Evolutionary conservation across 2,113 vertebrate genomes (phyloP).

Genomic region (Vulpes lagopus): DNA sequence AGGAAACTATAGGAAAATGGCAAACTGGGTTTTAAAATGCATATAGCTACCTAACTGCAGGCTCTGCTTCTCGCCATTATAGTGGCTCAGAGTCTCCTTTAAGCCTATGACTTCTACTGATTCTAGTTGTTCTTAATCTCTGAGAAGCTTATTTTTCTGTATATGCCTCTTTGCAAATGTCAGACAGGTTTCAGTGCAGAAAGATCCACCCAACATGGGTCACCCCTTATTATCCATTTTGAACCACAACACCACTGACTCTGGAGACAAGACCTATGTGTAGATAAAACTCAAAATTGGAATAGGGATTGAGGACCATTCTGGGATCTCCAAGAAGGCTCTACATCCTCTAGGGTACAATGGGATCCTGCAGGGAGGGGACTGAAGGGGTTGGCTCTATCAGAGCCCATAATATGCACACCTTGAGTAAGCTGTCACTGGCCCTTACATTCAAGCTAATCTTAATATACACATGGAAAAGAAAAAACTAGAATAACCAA

Average conservation of each 20-base stretch:
- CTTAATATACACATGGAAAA: neutral
- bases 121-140: neutral
- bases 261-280: constrained; percentile 37
- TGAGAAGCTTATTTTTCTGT: neutral
- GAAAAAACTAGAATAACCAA: neutral
- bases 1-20: neutral
- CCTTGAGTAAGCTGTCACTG: neutral
- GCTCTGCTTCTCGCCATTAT: neutral
- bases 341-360: constrained; percentile 43
- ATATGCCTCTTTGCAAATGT: neutral
- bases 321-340: constrained; percentile 57
- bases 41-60: neutral
- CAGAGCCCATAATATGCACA: neutral
- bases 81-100: neutral
- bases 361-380: constrained; percentile 44
- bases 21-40: neutral
- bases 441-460: neutral
- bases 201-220: constrained; percentile 42
- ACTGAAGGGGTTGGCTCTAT: constrained; percentile 24
- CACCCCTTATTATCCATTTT: constrained; percentile 86
- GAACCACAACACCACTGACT: constrained; percentile 32
- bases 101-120: neutral
- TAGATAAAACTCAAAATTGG: constrained; percentile 18
- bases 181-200: neutral
- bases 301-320: neutral